A percentile compares a stretch with the other conserved stretches of the same genome.
Conservation (phyloP, 2,888 invertebrate species). For the Liodrosophila aerea region DNA sequence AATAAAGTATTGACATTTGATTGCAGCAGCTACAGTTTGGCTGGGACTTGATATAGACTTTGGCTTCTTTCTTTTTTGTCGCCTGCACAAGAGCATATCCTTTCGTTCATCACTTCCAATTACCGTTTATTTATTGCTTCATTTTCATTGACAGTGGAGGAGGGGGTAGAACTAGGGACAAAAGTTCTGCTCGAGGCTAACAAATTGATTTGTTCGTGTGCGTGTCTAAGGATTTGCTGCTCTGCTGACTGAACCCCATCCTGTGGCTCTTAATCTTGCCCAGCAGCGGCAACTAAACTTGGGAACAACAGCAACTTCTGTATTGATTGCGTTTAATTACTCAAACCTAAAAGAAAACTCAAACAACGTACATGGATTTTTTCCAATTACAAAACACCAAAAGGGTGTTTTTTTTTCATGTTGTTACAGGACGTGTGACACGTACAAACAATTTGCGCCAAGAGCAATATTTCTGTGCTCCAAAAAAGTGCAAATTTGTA, state of each 20-base stretch:
- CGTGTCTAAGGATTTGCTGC: constrained; percentile 38
- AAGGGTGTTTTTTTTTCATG: constrained; percentile 22
- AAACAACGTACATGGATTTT: constrained; percentile 58
- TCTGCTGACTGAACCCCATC: constrained; percentile 1
- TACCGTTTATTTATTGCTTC: constrained; percentile 74
- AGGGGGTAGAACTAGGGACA: constrained; percentile 1
- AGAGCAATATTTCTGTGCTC: no score
- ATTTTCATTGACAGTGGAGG: constrained; percentile 37
- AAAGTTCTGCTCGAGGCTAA: constrained; percentile 25
- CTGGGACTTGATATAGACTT: background rate
- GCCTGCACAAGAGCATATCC: constrained; percentile 42
- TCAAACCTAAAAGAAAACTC: constrained; percentile 66
- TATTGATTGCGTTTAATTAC: constrained; percentile 69
- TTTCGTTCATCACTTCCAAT: constrained; percentile 74
- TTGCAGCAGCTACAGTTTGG: constrained; percentile 53
- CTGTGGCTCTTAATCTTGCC: no score
- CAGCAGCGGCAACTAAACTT: no score
- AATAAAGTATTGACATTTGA: constrained; percentile 77
- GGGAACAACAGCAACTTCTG: constrained; percentile 14
- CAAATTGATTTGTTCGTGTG: constrained; percentile 68
- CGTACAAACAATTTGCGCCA: constrained; percentile 65
- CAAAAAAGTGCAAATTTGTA: constrained; percentile 23
- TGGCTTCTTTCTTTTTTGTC: constrained; percentile 2
- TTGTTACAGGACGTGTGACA: constrained; percentile 39
- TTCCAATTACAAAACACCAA: constrained; percentile 62